phyloP scores from a whole-genome alignment of 2,113 vertebrate species.

The Ondatra zibethicus region DNA sequence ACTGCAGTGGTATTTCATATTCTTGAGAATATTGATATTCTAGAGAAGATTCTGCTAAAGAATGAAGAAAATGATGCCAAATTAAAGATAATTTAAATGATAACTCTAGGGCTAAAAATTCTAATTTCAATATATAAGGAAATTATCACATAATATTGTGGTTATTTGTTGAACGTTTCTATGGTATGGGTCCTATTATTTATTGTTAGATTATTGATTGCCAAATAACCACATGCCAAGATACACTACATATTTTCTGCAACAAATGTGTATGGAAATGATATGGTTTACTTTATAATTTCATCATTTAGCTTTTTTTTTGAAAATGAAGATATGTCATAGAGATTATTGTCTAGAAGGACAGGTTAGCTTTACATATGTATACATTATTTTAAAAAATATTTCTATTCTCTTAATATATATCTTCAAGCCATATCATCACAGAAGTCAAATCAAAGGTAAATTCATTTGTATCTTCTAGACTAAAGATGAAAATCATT shows the following conservation, averaged over 20 bases:
- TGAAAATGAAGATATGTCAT: constrained; percentile 3
- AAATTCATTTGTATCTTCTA: neutral
- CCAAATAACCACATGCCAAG: neutral
- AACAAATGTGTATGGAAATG: neutral
- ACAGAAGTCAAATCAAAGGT: constrained; percentile 30
- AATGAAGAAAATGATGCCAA: constrained; percentile 58
- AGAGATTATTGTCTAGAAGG: neutral
- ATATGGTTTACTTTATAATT: neutral
- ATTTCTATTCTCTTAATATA: constrained; percentile 6
- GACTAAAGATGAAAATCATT: neutral
- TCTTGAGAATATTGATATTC: constrained; percentile 58
- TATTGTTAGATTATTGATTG: constrained; percentile 37
- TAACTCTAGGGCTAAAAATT: neutral
- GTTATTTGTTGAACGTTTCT: constrained; percentile 41
- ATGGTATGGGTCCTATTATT: neutral
- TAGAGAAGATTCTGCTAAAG: constrained; percentile 61
- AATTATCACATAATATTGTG: constrained; percentile 1
- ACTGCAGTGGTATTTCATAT: constrained; percentile 68
- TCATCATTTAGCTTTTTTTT: neutral
- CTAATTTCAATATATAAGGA: neutral
- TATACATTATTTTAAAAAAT: constrained; percentile 1
- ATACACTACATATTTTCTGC: neutral
- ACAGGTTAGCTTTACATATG: neutral
- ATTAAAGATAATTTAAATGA: constrained; percentile 52
- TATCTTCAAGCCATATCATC: neutral